A percentile compares a stretch with the other conserved stretches of the same genome.
These are phyloP conservation scores for Leptonema lineaticorne DNA, from an alignment of 1,140 invertebrate genomes.

Conservation along the genomic window DNA sequence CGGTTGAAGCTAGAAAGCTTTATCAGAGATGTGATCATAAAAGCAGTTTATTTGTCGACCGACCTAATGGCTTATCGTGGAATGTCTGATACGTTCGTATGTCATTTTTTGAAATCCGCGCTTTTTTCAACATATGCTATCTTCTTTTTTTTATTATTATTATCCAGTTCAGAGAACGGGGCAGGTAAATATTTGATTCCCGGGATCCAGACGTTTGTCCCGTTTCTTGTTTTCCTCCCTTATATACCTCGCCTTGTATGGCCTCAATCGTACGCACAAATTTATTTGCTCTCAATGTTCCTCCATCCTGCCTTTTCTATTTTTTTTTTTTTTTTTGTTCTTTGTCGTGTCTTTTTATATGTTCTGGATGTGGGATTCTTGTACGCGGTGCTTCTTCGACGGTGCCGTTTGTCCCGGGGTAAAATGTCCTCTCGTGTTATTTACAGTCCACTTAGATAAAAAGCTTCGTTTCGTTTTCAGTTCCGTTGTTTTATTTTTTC, in stretches of 20 bases:
- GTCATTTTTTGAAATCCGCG: background rate
- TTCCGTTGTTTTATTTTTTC: slow-evolving; percentile 26
- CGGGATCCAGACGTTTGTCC: slow-evolving; percentile 1
- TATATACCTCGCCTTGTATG: background rate
- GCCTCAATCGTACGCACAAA: background rate
- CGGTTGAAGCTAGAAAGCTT: background rate
- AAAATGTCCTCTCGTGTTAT: slow-evolving; percentile 21
- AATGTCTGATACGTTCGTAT: slow-evolving; percentile 2
- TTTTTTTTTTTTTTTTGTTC: slow-evolving; percentile 5
- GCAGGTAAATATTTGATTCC: slow-evolving; percentile 20
- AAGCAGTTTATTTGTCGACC: slow-evolving; percentile 10
- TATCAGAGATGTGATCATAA: background rate
- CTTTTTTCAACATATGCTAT: background rate
- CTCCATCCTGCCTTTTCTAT: background rate
- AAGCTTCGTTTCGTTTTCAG: slow-evolving; percentile 23
- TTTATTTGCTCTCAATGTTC: background rate
- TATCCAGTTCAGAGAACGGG: background rate
- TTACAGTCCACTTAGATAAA: slow-evolving; percentile 30
- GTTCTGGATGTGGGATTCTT: background rate
- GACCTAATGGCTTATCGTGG: slow-evolving; percentile 16
- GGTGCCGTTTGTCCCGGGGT: background rate
- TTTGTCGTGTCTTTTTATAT: background rate
- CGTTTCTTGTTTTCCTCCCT: background rate
- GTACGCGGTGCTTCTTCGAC: background rate
- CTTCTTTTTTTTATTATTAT: background rate